Evolutionary conservation across 2,113 vertebrate genomes (phyloP).

Genomic region (Eublepharis macularius): DNA sequence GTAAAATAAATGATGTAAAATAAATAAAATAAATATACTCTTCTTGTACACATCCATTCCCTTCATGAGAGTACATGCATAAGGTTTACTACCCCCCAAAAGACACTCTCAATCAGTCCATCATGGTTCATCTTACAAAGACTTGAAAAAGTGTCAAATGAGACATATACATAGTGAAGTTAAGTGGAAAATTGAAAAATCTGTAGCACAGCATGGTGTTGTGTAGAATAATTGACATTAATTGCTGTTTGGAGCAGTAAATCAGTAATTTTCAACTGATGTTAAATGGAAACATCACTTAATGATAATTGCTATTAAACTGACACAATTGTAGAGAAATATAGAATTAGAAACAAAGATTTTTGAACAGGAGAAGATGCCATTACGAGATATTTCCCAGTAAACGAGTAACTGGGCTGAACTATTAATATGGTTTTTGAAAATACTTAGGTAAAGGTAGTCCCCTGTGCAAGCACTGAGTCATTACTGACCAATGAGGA

Average conservation of each 20-base stretch:
- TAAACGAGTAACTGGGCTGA: conserved; percentile 44
- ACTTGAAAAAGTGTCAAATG: conserved; percentile 44
- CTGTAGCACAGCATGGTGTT: conserved; percentile 50
- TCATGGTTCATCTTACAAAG: conserved; percentile 29
- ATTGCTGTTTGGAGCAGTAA: conserved; percentile 63
- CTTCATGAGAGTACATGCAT: neutral
- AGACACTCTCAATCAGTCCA: neutral
- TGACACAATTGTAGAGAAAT: conserved; percentile 49
- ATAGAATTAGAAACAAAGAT: conserved; percentile 53
- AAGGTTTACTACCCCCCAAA: conserved; percentile 11
- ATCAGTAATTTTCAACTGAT: conserved; percentile 61
- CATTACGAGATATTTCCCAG: conserved; percentile 47
- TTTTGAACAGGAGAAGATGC: conserved; percentile 50
- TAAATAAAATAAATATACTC: neutral
- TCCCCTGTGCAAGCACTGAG: too few relatives aligned
- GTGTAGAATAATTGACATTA: conserved; percentile 66
- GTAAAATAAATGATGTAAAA: conserved; percentile 5
- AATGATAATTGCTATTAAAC: conserved; percentile 59
- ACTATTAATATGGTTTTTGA: conserved; percentile 40
- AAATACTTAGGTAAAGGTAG: too few relatives aligned
- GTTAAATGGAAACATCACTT: conserved; percentile 58
- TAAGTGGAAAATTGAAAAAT: conserved; percentile 67
- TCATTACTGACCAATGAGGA: too few relatives aligned
- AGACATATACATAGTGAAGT: conserved; percentile 29
- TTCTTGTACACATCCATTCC: neutral